These are phyloP conservation scores for Watersipora subatra DNA, from an alignment of 1,140 invertebrate genomes.

Conservation along the genomic window DNA sequence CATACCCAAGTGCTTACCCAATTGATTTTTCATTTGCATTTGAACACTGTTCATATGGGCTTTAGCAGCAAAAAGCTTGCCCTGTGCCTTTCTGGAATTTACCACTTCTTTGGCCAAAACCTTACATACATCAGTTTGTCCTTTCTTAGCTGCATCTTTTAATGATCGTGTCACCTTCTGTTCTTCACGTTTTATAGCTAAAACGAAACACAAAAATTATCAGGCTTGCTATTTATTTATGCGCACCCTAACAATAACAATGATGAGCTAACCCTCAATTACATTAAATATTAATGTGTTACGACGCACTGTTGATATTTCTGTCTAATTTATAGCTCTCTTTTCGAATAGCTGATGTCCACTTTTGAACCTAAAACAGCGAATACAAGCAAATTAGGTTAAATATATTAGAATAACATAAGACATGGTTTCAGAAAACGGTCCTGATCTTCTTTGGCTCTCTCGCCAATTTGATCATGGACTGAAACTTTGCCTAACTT, in stretches of 20 bases:
- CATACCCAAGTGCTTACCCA: too few relatives aligned
- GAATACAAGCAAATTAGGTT: too few relatives aligned
- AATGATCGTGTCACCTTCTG: constrained; percentile 84
- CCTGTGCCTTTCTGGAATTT: constrained; percentile 71
- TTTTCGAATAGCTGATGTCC: constrained; percentile 81
- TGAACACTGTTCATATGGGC: constrained; percentile 95
- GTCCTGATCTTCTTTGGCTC: too few relatives aligned
- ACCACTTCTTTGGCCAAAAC: constrained; percentile 92
- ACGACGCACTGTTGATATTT: constrained; percentile 51
- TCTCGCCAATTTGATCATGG: too few relatives aligned
- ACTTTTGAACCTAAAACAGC: constrained; percentile 74
- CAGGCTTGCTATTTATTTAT: too few relatives aligned
- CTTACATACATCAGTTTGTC: constrained; percentile 81
- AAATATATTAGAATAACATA: too few relatives aligned
- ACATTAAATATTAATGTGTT: background rate
- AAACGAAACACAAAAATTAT: constrained; percentile 7
- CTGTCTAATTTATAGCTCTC: constrained; percentile 80
- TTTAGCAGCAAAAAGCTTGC: constrained; percentile 83
- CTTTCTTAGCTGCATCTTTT: constrained; percentile 91
- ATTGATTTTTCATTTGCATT: constrained; percentile 94
- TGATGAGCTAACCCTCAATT: constrained; percentile 1
- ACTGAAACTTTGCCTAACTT: too few relatives aligned
- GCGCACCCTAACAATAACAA: background rate
- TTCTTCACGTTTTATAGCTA: constrained; percentile 87
- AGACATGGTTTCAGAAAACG: too few relatives aligned